These are phyloP conservation scores for Zelleria hepariella DNA, from an alignment of 2,888 invertebrate species.

Conservation along the genomic window DNA sequence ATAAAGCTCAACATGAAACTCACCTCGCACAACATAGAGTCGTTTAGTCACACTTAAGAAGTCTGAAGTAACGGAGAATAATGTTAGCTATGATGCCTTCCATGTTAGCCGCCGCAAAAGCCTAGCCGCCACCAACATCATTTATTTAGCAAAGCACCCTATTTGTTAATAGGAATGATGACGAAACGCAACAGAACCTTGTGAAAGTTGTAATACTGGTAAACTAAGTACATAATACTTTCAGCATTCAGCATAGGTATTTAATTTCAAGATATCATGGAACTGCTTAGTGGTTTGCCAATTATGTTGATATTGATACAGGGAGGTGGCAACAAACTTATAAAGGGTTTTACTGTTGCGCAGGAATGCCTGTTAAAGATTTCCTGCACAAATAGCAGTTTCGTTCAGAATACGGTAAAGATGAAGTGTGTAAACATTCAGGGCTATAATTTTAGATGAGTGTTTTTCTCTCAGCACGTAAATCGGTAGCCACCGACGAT, in stretches of 20 bases:
- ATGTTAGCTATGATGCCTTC: neutral
- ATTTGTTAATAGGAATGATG: neutral
- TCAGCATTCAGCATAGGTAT: too few relatives aligned
- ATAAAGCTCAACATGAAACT: too few relatives aligned
- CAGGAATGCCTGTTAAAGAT: too few relatives aligned
- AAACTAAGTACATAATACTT: too few relatives aligned
- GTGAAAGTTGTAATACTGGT: neutral
- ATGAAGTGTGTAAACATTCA: neutral
- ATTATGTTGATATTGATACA: neutral
- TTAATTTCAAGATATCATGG: too few relatives aligned
- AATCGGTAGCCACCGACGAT: conserved; percentile 30
- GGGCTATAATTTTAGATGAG: neutral
- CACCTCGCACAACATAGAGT: too few relatives aligned
- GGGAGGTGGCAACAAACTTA: too few relatives aligned
- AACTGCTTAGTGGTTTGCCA: too few relatives aligned
- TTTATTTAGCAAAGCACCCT: conserved; percentile 1
- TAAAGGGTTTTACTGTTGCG: too few relatives aligned
- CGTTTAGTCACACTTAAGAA: conserved; percentile 4
- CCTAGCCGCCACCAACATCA: neutral
- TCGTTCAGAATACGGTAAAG: neutral
- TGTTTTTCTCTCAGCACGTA: conserved; percentile 25
- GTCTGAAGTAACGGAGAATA: neutral
- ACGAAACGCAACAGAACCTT: neutral
- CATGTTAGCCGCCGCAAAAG: neutral
- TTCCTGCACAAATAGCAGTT: neutral